Percentiles rank a stretch among this genome's conserved stretches.
These are phyloP conservation scores for Bolborhynchus lineola DNA, from an alignment of 2,113 vertebrate species.

Conservation along the genomic window DNA sequence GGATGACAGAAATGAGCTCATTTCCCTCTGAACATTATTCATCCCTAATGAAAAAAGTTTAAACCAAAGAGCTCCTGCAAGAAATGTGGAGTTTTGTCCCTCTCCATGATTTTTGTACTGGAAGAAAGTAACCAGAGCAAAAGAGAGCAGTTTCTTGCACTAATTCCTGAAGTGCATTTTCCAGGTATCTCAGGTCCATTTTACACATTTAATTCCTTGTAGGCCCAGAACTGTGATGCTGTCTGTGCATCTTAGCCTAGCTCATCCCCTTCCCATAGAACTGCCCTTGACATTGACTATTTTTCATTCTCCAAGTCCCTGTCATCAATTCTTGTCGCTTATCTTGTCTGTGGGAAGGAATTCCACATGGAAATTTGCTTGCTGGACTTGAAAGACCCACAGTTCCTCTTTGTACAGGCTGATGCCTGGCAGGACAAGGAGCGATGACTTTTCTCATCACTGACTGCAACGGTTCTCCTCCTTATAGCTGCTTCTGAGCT, in stretches of 20 bases:
- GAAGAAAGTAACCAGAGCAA: not conserved
- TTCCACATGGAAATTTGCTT: not conserved
- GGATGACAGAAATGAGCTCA: slow-evolving; percentile 37
- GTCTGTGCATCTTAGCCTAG: not conserved
- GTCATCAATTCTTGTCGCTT: not conserved
- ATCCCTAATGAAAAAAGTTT: not conserved
- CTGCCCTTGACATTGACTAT: not conserved
- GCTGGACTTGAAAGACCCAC: not conserved
- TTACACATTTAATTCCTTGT: not conserved
- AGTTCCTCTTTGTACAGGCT: not conserved
- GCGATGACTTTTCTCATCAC: not conserved
- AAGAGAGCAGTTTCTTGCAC: not conserved
- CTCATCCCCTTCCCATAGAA: not conserved
- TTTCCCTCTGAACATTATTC: slow-evolving; percentile 10
- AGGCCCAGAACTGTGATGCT: not conserved
- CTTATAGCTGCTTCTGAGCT: not conserved
- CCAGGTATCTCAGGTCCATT: not conserved
- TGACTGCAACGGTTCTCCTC: not conserved
- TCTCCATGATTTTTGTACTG: rapidly evolving
- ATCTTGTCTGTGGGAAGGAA: not conserved
- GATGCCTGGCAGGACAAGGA: not conserved
- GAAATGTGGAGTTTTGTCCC: not conserved
- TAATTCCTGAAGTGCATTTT: not conserved
- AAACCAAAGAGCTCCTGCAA: not conserved
- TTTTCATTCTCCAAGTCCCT: not conserved